Conservation (phyloP, 2,113 vertebrate genomes). For the Eptesicus fuscus region DNA sequence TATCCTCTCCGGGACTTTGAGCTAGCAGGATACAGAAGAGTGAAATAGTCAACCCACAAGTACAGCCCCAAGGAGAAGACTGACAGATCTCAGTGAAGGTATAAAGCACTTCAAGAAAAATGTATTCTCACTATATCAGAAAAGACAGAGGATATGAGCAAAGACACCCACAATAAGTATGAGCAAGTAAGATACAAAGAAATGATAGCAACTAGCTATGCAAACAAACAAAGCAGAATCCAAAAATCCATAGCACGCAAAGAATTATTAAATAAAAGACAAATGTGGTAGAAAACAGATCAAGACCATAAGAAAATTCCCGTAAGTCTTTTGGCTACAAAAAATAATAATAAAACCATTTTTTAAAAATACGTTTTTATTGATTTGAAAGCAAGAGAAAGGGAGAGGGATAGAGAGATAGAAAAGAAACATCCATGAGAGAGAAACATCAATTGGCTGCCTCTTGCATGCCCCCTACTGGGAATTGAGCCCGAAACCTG, state of each 20-base stretch:
- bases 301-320: not conserved
- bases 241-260: not conserved
- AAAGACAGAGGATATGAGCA: not conserved
- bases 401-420: not conserved
- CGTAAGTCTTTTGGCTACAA: not conserved
- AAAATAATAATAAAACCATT: not conserved
- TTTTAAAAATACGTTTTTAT: not conserved
- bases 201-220: not conserved
- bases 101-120: not conserved
- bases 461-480: not conserved
- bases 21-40: not conserved
- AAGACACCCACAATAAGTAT: not conserved
- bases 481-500: not conserved
- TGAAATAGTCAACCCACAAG: not conserved
- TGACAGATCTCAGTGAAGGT: not conserved
- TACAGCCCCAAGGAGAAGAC: not conserved
- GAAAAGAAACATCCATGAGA: not conserved
- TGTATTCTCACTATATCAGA: not conserved
- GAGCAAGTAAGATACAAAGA: not conserved
- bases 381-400: not conserved
- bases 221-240: not conserved
- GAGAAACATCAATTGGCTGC: not conserved
- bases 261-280: not conserved
- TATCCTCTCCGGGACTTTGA: not conserved
- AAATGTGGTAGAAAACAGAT: not conserved